Evolutionary conservation across 1,140 invertebrate genomes (phyloP), one percentile per base, ranked within the genome.

Genomic region (Camponotus pennsylvanicus): DNA sequence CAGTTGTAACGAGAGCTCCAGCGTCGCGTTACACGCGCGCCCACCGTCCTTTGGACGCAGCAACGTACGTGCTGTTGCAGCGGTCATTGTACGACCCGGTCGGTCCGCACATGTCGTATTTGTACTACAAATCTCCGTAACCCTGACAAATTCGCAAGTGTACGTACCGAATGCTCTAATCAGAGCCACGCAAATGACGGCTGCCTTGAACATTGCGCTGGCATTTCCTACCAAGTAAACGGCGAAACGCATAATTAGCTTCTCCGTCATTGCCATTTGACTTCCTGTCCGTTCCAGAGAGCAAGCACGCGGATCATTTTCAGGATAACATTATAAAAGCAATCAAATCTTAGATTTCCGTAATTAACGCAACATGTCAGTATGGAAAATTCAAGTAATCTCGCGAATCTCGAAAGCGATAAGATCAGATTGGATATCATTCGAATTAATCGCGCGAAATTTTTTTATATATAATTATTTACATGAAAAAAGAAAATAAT

Each of bases 21-120:
- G 86, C 80, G 49, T 52, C 61, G 42, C 78, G 80, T 89, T 89
- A 87, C 71, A 64, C 71, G 66, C 61, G 59, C 85, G 78, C 45
- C 27, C 45, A 37, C 61, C 59, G 66, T 69, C 75, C 85, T 32
- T 45, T 27, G 6, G n/a, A 49, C 40, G 76, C 8, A 3, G 61
- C 37, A 69, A 79, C 76, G 34, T 59, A 69, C 55, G 42, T 49
- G 71, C 64, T 85, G 27, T 63, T 52, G 67, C 27, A 52, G 64
- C 32, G 73, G 34, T 69, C 84, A 76, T 82, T 84, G 86, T 78
- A 79, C 61, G 21, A 27, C 37, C 21, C 27, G 73, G 71, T 89
- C 63, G 64, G 83, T 88, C 84, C 88, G 88, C 90, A 88, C 90
- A 88, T 92, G 91, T 92, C 85, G 90, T 92, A 89, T 92, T 92